Evolutionary conservation across 2,888 invertebrate genomes (phyloP), one percentile per base, ranked within the genome.

Genomic region (Zeuzera pyrina): DNA sequence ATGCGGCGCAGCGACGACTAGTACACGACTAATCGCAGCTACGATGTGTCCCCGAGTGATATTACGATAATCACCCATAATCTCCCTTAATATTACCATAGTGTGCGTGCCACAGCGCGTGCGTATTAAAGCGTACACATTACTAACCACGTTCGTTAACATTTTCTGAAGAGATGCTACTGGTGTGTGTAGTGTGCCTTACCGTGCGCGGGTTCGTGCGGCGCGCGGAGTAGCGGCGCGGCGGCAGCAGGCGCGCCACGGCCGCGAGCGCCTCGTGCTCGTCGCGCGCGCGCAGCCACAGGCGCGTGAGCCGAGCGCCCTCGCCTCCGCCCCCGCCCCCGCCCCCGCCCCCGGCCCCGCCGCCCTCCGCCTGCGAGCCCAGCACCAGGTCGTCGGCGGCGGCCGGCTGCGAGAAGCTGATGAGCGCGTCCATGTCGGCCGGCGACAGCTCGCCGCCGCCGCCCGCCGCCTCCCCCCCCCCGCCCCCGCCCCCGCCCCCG

Each of bases 351-450:
- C 12, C 21, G 24, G 19, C 21, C 24, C 12, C 13, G 88, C 28
- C 25, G 33, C 15, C 40, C 41, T 40, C 35, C 41, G 23, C 67
- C 65, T 92, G 92, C 27, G 91, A 86, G 48, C 86, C 87, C 10
- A 94, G 81, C 52, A 95, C 79, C 58, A 96, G 83, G 77, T 95
- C 91, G 51, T 94, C 94, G 38, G 92, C 85, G 49, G 90, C 88
- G 21, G 90, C 89, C 1, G 97, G 96, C 70, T 97, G 97, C 15
- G 97, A 96, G 85, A 93, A 94, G 57, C 91, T 90, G 47, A 91
- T 86, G 42, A 77, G 73, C 41, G 85, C 84, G 47, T 81, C 83
- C 62, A 87, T 84, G 47, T 56, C 72, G 34, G 64, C 70, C 33
- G 39, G 35, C 28, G 43, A 41, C 40, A 42, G 43, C 39, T 38